Evolutionary conservation across 2,888 invertebrate species (phyloP).

Genomic region (Strigamia maritima): DNA sequence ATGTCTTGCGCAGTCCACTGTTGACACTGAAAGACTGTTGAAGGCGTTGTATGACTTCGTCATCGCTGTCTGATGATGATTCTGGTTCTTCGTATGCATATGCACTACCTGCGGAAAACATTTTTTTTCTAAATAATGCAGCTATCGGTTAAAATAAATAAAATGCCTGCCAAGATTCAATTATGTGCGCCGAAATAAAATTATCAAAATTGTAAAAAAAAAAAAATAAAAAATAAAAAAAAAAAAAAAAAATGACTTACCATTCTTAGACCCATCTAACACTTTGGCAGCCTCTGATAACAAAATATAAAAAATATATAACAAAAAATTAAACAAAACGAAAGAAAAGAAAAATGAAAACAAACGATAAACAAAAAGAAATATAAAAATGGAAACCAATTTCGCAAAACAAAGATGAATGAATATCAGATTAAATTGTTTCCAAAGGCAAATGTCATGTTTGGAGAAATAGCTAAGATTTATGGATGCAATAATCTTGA

Average conservation of each 20-base stretch:
- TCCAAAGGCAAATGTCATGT: not conserved
- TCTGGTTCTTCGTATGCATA: conserved; percentile 65
- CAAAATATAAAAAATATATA: not conserved
- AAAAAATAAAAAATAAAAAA: not conserved
- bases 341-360: not conserved
- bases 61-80: conserved; percentile 72
- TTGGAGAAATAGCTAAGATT: not conserved
- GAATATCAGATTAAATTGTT: not conserved
- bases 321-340: not conserved
- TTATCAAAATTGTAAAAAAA: not conserved
- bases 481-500: not conserved
- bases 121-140: not conserved
- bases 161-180: not conserved
- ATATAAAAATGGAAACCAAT: not conserved
- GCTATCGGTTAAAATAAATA: not conserved
- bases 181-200: not conserved
- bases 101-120: conserved; percentile 56
- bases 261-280: conserved; percentile 3
- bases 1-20: conserved; percentile 41
- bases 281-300: not conserved
- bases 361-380: not conserved
- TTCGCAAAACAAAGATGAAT: not conserved
- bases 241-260: not conserved
- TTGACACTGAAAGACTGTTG: conserved; percentile 46
- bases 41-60: conserved; percentile 64